Conservation (phyloP, 2,797 vertebrate genomes). For the Mus caroli region DNA sequence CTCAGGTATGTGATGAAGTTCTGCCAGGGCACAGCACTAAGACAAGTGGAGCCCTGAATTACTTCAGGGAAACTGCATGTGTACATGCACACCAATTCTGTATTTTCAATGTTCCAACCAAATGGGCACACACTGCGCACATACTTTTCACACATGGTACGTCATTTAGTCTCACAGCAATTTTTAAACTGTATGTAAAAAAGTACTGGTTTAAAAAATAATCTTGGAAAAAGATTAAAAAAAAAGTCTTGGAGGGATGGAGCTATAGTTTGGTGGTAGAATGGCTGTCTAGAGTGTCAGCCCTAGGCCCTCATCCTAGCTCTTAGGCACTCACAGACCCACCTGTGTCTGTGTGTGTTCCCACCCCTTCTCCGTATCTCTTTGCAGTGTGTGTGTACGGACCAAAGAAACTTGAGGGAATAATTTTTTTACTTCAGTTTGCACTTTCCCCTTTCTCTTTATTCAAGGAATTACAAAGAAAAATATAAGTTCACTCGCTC, state of each 20-base stretch:
- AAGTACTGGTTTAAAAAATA: neutral
- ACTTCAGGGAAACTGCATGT: neutral
- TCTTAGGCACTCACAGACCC: neutral
- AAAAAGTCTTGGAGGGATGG: neutral
- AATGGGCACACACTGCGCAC: neutral
- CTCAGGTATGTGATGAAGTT: conserved; percentile 29
- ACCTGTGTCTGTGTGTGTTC: neutral
- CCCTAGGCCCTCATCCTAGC: neutral
- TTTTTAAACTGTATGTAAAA: neutral
- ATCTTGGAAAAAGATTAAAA: no score
- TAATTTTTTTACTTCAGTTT: neutral
- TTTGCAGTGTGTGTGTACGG: neutral
- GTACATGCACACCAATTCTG: neutral
- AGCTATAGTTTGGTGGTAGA: neutral
- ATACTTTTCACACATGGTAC: neutral
- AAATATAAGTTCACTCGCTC: neutral
- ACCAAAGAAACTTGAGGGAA: conserved; percentile 24
- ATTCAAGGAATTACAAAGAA: conserved; percentile 28
- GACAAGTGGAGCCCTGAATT: neutral
- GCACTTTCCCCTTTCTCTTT: conserved; percentile 2
- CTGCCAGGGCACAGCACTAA: neutral
- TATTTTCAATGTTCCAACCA: conserved; percentile 34
- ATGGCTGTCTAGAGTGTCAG: neutral
- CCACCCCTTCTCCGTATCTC: neutral
- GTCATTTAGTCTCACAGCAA: neutral